These are phyloP conservation scores for Pocillopora verrucosa DNA, from an alignment of 64 coral and sea anemone genomes.

Conservation along the genomic window DNA sequence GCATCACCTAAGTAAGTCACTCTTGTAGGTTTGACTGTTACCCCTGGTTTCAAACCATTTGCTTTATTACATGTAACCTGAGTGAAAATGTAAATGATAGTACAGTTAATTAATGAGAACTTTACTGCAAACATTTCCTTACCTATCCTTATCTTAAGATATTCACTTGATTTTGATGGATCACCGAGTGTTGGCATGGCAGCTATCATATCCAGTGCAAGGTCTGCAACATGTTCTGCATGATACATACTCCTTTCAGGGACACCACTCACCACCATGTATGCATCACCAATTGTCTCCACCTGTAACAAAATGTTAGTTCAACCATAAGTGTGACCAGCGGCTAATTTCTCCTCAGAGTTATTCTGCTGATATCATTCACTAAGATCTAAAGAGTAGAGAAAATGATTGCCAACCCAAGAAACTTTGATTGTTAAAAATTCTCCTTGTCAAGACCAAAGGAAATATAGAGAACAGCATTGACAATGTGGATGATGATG, in stretches of 20 bases:
- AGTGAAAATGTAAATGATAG: no score
- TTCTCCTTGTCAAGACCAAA: no score
- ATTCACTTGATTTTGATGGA: slow-evolving; percentile 48
- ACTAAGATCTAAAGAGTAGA: background rate
- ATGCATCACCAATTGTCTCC: slow-evolving; percentile 90
- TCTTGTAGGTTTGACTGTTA: no score
- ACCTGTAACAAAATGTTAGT: slow-evolving; percentile 31
- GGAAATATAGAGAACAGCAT: no score
- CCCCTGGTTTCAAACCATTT: no score
- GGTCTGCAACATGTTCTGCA: slow-evolving; percentile 84
- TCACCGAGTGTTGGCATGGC: slow-evolving; percentile 69
- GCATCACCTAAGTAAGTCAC: no score
- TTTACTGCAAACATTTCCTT: background rate
- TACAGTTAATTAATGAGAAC: no score
- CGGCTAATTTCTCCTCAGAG: background rate
- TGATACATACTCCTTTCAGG: slow-evolving; percentile 82
- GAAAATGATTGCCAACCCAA: background rate
- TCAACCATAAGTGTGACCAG: no score
- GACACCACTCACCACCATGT: slow-evolving; percentile 88
- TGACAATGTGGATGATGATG: no score
- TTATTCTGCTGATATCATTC: background rate
- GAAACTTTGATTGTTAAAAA: background rate
- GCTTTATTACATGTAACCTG: no score
- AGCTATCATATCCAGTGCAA: slow-evolving; percentile 77
- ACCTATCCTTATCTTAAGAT: slow-evolving; percentile 82